These are phyloP conservation scores for Drosophila bocqueti DNA, from an alignment of 1,140 invertebrate genomes.

Conservation along the genomic window DNA sequence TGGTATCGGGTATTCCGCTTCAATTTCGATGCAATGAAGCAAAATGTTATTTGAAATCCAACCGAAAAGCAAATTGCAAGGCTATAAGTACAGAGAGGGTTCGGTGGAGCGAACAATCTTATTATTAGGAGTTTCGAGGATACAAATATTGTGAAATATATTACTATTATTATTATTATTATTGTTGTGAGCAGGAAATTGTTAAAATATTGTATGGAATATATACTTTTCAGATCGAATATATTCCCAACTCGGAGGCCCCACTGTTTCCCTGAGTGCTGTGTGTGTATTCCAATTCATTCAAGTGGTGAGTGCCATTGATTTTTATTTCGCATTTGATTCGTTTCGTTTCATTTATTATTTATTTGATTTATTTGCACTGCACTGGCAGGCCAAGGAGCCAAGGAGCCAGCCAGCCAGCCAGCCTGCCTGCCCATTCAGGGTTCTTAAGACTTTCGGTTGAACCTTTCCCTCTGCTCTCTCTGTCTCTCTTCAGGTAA, in stretches of 20 bases:
- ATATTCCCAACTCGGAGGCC: neutral
- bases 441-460: constrained; percentile 1
- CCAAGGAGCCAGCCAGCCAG: neutral
- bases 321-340: constrained; percentile 82
- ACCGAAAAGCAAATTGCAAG: constrained; percentile 76
- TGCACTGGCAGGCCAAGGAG: constrained; percentile 37
- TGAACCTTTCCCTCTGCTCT: constrained; percentile 30
- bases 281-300: constrained; percentile 70
- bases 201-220: neutral
- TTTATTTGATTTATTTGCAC: constrained; percentile 82
- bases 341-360: constrained; percentile 82
- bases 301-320: constrained; percentile 78
- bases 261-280: constrained; percentile 8
- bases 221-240: too few species aligned
- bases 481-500: constrained; percentile 29
- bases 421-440: neutral
- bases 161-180: neutral
- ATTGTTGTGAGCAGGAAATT: neutral
- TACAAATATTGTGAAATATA: neutral
- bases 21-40: constrained; percentile 80
- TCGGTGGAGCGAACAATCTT: neutral
- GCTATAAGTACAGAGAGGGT: constrained; percentile 4
- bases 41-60: constrained; percentile 82
- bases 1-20: constrained; percentile 53
- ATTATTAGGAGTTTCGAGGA: neutral